Conservation (phyloP, 2,797 vertebrate species). For the Remorina albescens region DNA sequence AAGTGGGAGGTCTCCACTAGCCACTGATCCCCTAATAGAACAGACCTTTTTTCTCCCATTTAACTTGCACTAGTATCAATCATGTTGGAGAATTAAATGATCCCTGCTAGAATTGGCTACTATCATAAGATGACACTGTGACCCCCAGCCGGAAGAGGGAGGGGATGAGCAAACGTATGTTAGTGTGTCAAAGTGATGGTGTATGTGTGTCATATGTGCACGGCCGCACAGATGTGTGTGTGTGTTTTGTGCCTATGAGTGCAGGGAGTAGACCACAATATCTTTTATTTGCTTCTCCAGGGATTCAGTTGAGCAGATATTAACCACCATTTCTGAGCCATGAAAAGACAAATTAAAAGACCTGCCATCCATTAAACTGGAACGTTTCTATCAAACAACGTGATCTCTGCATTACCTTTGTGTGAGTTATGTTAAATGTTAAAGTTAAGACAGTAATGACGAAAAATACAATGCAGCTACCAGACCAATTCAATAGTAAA, state of each 20-base stretch:
- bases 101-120: constrained; percentile 95
- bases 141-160: constrained; percentile 87
- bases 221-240: constrained; percentile 26
- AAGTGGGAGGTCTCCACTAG: constrained; percentile 98
- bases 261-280: constrained; percentile 76
- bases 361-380: constrained; percentile 91
- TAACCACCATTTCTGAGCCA: constrained; percentile 94
- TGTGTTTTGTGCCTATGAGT: constrained; percentile 18
- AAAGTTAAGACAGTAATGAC: constrained; percentile 75
- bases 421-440: constrained; percentile 83
- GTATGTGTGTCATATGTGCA: constrained; percentile 24
- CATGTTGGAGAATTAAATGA: constrained; percentile 97
- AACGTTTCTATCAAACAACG: constrained; percentile 90
- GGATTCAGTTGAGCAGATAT: constrained; percentile 97
- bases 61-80: constrained; percentile 94
- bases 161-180: constrained; percentile 40
- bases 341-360: constrained; percentile 95
- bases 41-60: constrained; percentile 94
- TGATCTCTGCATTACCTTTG: constrained; percentile 89
- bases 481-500: constrained; percentile 10
- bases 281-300: constrained; percentile 95
- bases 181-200: constrained; percentile 55
- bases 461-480: constrained; percentile 21
- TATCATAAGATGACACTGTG: constrained; percentile 96
- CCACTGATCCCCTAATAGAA: constrained; percentile 98